These are phyloP conservation scores for Julus scanicus DNA, from an alignment of 2,888 invertebrate species.

Conservation along the genomic window DNA sequence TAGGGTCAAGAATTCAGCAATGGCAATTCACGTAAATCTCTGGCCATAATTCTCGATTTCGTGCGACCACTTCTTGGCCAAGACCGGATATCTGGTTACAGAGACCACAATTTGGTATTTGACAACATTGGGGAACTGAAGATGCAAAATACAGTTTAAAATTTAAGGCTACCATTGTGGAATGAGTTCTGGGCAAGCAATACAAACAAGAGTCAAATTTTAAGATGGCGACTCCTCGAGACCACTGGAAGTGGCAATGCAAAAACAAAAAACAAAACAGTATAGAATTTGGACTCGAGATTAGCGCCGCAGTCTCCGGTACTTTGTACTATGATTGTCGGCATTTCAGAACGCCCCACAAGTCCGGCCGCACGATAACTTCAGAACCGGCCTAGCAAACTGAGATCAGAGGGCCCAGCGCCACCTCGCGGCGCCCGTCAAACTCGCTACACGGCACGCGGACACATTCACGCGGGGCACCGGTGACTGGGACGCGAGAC, in stretches of 20 bases:
- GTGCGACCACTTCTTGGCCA: no score
- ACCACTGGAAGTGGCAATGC: not conserved
- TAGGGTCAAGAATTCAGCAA: no score
- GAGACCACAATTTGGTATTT: not conserved
- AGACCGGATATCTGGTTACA: no score
- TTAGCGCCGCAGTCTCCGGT: not conserved
- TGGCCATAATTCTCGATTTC: no score
- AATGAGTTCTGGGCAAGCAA: not conserved
- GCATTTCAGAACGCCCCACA: not conserved
- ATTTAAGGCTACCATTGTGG: not conserved
- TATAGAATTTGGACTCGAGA: not conserved
- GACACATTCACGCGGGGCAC: not conserved
- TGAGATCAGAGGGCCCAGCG: conserved; percentile 19
- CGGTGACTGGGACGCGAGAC: not conserved
- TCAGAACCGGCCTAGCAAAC: not conserved
- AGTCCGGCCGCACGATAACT: not conserved
- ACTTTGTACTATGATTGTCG: conserved; percentile 5
- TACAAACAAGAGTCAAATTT: not conserved
- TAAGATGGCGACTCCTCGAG: not conserved
- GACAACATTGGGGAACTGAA: not conserved
- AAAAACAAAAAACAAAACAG: not conserved
- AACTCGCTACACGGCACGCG: not conserved
- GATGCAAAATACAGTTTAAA: not conserved
- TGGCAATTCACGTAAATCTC: no score
- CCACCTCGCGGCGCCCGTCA: not conserved